phyloP scores from a whole-genome alignment of 2,797 vertebrate genomes.

The Sciurus carolinensis region DNA sequence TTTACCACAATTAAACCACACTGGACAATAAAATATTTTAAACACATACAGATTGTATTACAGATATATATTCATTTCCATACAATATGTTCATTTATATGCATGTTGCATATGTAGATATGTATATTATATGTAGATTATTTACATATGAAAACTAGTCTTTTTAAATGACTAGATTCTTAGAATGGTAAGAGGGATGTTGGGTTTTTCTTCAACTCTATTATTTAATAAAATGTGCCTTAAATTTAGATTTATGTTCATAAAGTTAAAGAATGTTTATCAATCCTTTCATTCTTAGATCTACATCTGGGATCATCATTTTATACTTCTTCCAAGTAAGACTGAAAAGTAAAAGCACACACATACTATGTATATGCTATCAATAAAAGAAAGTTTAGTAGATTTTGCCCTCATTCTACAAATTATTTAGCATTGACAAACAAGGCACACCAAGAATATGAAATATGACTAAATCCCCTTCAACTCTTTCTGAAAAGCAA shows the following conservation, averaged over 20 bases:
- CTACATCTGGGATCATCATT: neutral
- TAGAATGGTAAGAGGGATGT: neutral
- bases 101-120: too few species aligned
- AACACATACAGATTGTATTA: neutral
- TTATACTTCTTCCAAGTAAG: neutral
- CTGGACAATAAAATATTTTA: neutral
- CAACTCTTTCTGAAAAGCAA: conserved; percentile 56
- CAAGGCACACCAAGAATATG: neutral
- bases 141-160: neutral
- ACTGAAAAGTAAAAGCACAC: neutral
- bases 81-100: neutral
- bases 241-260: neutral
- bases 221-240: neutral
- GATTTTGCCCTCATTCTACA: neutral
- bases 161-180: neutral
- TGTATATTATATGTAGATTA: neutral
- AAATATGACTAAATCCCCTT: conserved; percentile 41
- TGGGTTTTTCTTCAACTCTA: neutral
- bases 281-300: neutral
- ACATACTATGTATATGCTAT: neutral
- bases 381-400: neutral
- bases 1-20: neutral
- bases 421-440: neutral
- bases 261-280: neutral
- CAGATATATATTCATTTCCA: neutral